Evolutionary conservation across 2,113 vertebrate genomes (phyloP), one percentile per base, ranked within the genome.

Genomic region (Dascyllus trimaculatus): DNA sequence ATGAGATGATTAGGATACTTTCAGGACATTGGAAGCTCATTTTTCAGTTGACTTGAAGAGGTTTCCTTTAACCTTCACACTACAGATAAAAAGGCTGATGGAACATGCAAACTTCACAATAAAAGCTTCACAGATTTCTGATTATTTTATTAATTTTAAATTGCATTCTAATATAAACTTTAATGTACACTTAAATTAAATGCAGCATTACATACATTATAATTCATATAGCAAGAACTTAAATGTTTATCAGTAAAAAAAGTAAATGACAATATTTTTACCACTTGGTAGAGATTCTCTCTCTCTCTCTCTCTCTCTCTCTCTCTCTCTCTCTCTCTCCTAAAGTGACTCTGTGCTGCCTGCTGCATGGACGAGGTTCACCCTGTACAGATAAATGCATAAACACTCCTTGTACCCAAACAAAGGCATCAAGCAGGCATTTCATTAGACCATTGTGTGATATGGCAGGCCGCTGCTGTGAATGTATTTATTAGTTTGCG

Each of bases 401-500:
- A 93, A 94, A 91, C 90, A 93, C 88, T 84, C 73, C 93, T 91
- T 94, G 93, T 94, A 91, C 88, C 85, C 93, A 81, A 84, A 95
- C 94, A 95, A 95, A 93, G 85, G 93, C 91, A 93, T 93, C 91
- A 93, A 94, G 90, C 88, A 91, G 87, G 87, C 88, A 91, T 93
- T 92, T 93, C 92, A 93, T 93, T 93, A 93, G 89, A 81, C 90
- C 88, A 93, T 95, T 95, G 93, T 94, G 89, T 75, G 87, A 92
- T 91, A 94, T 94, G 93, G 89, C 93, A 93, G 93, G 88, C 91
- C 68, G 86, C 91, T 88, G 91, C 87, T 91, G 88, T 90, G 93
- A 92, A 93, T 93, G 90, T 92, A 94, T 94, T 94, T 95, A 93
- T 95, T 95, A 94, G 79, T 91, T 88, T 89, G 95, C 92, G 94